Evolutionary conservation across 2,797 vertebrate genomes (phyloP), one percentile per base, ranked within the genome.

Genomic region (Enteromius unitaeniatus): DNA sequence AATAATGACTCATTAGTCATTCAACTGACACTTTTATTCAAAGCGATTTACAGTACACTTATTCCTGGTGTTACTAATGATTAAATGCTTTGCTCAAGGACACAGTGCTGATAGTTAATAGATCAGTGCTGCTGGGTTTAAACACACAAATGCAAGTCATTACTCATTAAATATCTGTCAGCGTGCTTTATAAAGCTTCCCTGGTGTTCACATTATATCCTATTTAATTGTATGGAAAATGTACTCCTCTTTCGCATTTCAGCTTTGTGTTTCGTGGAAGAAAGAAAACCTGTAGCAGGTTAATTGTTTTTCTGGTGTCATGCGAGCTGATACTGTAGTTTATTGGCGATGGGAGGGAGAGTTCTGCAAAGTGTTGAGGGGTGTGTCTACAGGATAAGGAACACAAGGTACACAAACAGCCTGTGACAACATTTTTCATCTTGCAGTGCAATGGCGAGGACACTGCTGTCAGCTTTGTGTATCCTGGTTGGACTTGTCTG

Each of bases 391-490:
- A 31, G 8, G 2, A 64, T 42, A 53, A 26, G 8, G 0, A 42
- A 1, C 47, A 13, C 17, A 28, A 13, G 6, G 0, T 69, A 42
- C 21, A 53, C 31, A 14, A 68, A 68, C 40, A 62, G 28, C 19
- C 62, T 60, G 49, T 34, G 13, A 45, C 17, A n/a, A 40, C 17
- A 13, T 40, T 6, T 28, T 47, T 9, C 9, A 60, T 58, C 13
- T 31, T 42, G 51, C 4, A 68, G 17, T 8, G 31, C 49, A 77
- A 86, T 86, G 82, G 62, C 78, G 14, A 85, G 5, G 53, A 67
- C n/a, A 21, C 2, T 58, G 15, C n/a, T 17, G 51, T 47, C 75
- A 5, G 19, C 34, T 21, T 7, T 85, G 17, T 83, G 51, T 69
- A 31, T 84, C 53, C 40, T 77, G 37, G 3, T 68, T 85, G 53